These are phyloP conservation scores for Heterohyrax brucei DNA, from an alignment of 2,797 vertebrate genomes.

Conservation along the genomic window DNA sequence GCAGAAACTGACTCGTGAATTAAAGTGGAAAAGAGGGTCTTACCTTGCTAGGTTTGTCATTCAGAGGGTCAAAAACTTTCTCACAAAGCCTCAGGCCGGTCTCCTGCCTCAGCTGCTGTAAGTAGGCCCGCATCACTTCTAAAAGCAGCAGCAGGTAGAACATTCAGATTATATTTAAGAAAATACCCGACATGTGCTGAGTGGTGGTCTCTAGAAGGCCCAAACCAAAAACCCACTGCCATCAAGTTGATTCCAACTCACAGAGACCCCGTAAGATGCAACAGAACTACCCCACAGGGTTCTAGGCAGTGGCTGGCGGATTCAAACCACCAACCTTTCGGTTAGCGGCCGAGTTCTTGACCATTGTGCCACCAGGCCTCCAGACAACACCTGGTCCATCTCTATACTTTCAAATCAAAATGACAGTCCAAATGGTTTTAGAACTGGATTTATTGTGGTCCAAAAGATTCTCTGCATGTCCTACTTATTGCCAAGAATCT, in stretches of 20 bases:
- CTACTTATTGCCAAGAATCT: not conserved
- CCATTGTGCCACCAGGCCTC: too few species aligned
- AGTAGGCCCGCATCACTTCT: slow-evolving; percentile 98
- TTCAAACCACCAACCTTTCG: too few species aligned
- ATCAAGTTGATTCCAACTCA: too few species aligned
- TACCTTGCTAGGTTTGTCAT: slow-evolving; percentile 99
- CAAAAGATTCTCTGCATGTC: not conserved
- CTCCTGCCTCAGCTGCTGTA: slow-evolving; percentile 98
- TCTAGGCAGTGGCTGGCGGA: too few species aligned
- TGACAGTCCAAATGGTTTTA: not conserved
- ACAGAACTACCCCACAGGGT: too few species aligned
- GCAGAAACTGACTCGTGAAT: not conserved
- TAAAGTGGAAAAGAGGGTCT: slow-evolving; percentile 53
- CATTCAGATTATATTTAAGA: not conserved
- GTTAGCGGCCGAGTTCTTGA: too few species aligned
- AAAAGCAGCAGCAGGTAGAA: slow-evolving; percentile 67
- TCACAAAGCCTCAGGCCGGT: slow-evolving; percentile 98
- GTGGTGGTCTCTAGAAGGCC: not conserved
- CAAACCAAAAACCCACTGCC: too few species aligned
- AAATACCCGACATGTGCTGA: not conserved
- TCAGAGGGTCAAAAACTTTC: slow-evolving; percentile 98
- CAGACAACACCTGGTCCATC: not conserved
- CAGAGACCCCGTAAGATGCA: too few species aligned
- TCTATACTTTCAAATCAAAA: not conserved
- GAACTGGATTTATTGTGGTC: not conserved